Evolutionary conservation across 2,113 vertebrate genomes (phyloP).

Genomic region (Rhadina sibilatrix): DNA sequence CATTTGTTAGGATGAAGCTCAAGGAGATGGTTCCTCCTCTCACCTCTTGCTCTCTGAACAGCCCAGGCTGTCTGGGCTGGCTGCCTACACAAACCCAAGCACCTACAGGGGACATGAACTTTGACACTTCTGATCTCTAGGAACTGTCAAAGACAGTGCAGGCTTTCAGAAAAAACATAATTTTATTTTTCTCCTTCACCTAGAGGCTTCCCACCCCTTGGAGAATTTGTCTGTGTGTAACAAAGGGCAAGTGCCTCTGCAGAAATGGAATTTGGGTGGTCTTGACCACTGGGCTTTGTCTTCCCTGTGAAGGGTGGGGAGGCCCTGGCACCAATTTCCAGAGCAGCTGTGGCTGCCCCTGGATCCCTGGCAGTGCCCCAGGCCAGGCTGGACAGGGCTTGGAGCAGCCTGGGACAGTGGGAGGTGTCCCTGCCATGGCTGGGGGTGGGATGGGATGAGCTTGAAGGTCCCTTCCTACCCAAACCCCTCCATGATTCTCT

Average conservation of each 20-base stretch:
- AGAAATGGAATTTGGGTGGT: background rate
- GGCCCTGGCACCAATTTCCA: background rate
- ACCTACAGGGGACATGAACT: background rate
- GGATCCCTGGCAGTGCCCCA: background rate
- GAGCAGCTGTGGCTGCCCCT: background rate
- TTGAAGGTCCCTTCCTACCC: background rate
- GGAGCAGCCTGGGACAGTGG: rapidly evolving
- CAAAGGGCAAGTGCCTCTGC: background rate
- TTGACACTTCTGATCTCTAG: background rate
- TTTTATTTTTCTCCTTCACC: background rate
- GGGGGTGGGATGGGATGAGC: too few relatives aligned
- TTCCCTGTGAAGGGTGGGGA: rapidly evolving
- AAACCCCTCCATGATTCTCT: background rate
- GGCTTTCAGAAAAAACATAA: background rate
- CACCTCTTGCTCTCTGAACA: background rate
- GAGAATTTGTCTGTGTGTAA: background rate
- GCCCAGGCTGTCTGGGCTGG: background rate
- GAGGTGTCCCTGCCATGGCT: background rate
- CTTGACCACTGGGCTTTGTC: background rate
- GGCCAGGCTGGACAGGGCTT: rapidly evolving
- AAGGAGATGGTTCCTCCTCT: background rate
- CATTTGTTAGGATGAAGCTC: background rate
- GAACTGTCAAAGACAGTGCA: background rate
- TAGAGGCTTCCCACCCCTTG: background rate
- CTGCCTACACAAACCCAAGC: background rate